Conservation (phyloP, 2,888 invertebrate genomes). For the Ophion obscuratus region DNA sequence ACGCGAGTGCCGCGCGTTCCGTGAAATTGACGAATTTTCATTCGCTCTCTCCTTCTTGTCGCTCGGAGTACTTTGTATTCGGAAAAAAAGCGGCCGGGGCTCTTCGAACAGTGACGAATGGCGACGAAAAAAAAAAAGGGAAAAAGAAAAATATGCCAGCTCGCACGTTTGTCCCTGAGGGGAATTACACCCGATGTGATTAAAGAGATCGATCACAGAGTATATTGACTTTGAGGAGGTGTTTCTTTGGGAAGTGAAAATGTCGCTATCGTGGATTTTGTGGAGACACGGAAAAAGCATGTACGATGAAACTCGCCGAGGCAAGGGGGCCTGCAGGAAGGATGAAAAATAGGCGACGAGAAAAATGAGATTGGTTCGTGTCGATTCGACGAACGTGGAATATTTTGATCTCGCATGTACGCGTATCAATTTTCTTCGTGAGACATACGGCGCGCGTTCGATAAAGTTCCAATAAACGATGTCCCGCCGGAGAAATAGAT, state of each 20-base stretch:
- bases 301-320: background rate
- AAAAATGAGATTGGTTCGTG: constrained; percentile 24
- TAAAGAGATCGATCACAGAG: constrained; percentile 41
- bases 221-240: constrained; percentile 41
- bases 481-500: constrained; percentile 8
- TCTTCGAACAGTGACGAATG: background rate
- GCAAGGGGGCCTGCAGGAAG: background rate
- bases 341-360: background rate
- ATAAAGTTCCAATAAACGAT: constrained; percentile 18
- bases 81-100: constrained; percentile 1
- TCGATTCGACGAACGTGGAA: background rate
- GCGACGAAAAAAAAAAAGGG: background rate
- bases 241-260: constrained; percentile 7
- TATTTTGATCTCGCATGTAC: constrained; percentile 10
- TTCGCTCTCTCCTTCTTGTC: background rate
- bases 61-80: constrained; percentile 8
- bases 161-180: constrained; percentile 3
- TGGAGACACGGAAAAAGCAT: background rate
- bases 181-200: constrained; percentile 18
- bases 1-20: background rate
- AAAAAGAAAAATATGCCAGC: background rate
- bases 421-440: constrained; percentile 3
- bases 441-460: background rate
- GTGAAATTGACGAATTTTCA: background rate
- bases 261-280: background rate